phyloP scores from a whole-genome alignment of 2,888 invertebrate genomes.

The Phalera bucephala region DNA sequence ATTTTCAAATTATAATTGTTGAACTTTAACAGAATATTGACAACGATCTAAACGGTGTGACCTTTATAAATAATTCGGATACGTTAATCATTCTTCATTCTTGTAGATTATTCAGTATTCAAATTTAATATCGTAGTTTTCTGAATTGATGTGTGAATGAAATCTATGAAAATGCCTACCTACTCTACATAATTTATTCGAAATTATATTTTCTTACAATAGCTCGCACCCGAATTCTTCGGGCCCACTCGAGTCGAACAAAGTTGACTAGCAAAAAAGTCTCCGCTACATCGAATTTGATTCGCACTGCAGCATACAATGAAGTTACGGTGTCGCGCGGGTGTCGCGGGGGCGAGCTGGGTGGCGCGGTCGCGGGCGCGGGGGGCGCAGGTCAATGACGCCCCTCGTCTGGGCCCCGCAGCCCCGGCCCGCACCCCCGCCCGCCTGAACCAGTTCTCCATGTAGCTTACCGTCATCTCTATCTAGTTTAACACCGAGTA shows the following conservation, averaged over 20 bases:
- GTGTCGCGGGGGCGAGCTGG: slow-evolving; percentile 50
- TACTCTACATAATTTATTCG: slow-evolving; percentile 1
- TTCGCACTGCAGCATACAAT: slow-evolving; percentile 68
- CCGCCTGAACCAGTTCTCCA: slow-evolving; percentile 43
- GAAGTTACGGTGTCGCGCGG: slow-evolving; percentile 71
- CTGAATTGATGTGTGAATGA: too few relatives aligned
- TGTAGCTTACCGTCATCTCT: slow-evolving; percentile 69
- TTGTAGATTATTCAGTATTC: too few relatives aligned
- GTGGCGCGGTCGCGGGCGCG: slow-evolving; percentile 36
- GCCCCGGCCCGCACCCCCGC: slow-evolving; percentile 40
- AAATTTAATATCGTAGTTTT: too few relatives aligned
- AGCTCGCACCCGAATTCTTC: slow-evolving; percentile 1
- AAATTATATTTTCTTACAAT: neutral
- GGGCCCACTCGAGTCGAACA: slow-evolving; percentile 3
- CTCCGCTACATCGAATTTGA: slow-evolving; percentile 57
- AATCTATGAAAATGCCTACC: too few relatives aligned
- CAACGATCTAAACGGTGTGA: too few relatives aligned
- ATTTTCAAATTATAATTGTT: slow-evolving; percentile 2
- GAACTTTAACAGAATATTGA: slow-evolving; percentile 5
- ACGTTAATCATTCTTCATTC: too few relatives aligned
- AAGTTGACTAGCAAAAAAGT: slow-evolving; percentile 18
- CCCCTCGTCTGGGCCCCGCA: slow-evolving; percentile 69
- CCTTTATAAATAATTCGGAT: neutral
- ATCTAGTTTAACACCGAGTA: slow-evolving; percentile 63
- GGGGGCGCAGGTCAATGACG: slow-evolving; percentile 74